Evolutionary conservation across 2,113 vertebrate species (phyloP).

Genomic region (Protobothrops mucrosquamatus): DNA sequence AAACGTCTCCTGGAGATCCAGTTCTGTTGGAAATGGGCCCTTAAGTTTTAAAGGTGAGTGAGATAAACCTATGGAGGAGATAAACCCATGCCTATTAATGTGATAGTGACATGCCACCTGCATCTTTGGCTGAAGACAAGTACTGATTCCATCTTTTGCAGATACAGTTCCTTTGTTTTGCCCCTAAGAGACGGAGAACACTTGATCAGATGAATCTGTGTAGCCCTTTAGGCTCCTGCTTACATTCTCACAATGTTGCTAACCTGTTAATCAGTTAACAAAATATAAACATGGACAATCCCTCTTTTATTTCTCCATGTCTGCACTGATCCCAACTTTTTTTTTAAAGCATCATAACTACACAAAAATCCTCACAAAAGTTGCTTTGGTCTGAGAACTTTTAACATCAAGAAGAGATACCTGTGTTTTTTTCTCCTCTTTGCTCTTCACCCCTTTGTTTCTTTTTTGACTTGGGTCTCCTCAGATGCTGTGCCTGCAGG

Average conservation of each 20-base stretch:
- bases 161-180: background rate
- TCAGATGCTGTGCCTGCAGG: background rate
- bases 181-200: background rate
- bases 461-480: background rate
- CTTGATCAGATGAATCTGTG: background rate
- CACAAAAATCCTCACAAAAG: conserved; percentile 19
- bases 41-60: background rate
- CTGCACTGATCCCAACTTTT: background rate
- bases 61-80: background rate
- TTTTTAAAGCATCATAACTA: background rate
- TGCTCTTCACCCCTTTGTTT: background rate
- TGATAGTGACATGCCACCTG: background rate
- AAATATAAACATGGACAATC: background rate
- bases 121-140: background rate
- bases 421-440: background rate
- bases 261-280: background rate
- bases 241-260: background rate
- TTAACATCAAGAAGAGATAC: background rate
- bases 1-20: background rate
- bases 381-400: background rate
- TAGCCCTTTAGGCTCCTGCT: background rate
- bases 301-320: background rate
- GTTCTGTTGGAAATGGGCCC: background rate
- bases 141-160: background rate
- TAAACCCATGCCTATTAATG: background rate